Percentiles rank a stretch among this genome's conserved stretches.
Evolutionary conservation across 2,888 invertebrate species (phyloP).

Genomic region (Platypus cylindrus): DNA sequence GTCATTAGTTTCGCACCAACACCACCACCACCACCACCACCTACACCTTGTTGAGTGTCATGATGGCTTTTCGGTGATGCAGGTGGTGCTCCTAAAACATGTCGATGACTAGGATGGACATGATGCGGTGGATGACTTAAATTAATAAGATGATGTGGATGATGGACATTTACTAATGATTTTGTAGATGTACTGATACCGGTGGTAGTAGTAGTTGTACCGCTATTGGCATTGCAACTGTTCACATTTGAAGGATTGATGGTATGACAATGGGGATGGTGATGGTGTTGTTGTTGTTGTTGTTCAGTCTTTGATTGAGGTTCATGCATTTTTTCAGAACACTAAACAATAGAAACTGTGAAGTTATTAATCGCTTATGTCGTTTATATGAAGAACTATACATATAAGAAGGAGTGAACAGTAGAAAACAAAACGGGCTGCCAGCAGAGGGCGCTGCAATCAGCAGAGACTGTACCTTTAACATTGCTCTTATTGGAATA

Average conservation of each 20-base stretch:
- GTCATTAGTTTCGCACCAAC: conserved; percentile 21
- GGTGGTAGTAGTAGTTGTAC: too few relatives aligned
- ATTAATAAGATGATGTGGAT: conserved; percentile 18
- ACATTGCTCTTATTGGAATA: too few relatives aligned
- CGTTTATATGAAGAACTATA: neutral
- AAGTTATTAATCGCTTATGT: neutral
- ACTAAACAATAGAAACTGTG: conserved; percentile 13
- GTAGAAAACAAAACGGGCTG: too few relatives aligned
- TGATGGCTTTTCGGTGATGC: conserved; percentile 27
- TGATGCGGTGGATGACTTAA: conserved; percentile 22
- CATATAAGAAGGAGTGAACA: too few relatives aligned
- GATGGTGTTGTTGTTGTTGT: conserved; percentile 8
- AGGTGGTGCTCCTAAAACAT: conserved; percentile 28
- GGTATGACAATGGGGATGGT: conserved; percentile 1
- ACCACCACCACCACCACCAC: too few relatives aligned
- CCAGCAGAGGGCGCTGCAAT: too few relatives aligned
- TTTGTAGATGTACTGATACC: too few relatives aligned
- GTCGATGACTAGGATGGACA: conserved; percentile 26
- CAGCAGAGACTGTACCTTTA: too few relatives aligned
- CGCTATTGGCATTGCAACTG: too few relatives aligned
- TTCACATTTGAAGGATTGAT: too few relatives aligned
- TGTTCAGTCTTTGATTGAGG: conserved; percentile 26
- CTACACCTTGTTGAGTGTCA: too few relatives aligned
- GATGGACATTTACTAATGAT: conserved; percentile 13
- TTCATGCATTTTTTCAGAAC: conserved; percentile 27